Percentiles rank a stretch among this genome's conserved stretches.
Conservation (phyloP, 2,888 invertebrate species). For the Choreutis nemorana region DNA sequence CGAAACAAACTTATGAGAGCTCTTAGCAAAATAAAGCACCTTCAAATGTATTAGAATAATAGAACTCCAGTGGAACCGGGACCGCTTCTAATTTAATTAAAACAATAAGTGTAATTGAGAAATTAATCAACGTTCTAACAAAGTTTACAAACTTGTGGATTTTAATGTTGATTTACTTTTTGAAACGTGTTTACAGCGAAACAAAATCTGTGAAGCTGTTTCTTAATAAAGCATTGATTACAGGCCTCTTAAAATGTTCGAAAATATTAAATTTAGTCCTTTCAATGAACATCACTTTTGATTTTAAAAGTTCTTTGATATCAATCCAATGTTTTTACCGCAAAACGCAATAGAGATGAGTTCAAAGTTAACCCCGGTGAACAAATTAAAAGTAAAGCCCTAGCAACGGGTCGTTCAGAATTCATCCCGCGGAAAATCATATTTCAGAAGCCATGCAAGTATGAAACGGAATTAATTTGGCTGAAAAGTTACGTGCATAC, state of each 20-base stretch:
- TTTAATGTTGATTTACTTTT: too few species aligned
- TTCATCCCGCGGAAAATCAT: constrained; percentile 44
- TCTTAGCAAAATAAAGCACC: constrained; percentile 20
- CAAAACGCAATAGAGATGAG: not conserved
- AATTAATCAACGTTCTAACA: too few species aligned
- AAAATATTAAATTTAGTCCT: too few species aligned
- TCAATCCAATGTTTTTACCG: not conserved
- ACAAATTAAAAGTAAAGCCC: constrained; percentile 31
- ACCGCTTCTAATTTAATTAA: too few species aligned
- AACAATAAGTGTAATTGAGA: too few species aligned
- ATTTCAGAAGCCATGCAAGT: constrained; percentile 52
- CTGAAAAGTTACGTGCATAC: constrained; percentile 47
- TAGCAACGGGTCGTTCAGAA: constrained; percentile 28
- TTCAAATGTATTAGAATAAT: constrained; percentile 25
- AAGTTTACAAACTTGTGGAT: too few species aligned
- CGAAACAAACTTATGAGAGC: constrained; percentile 8
- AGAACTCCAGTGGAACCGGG: too few species aligned
- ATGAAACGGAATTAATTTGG: constrained; percentile 56
- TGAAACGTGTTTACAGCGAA: too few species aligned
- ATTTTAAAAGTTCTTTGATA: not conserved
- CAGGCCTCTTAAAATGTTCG: too few species aligned
- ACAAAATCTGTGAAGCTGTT: too few species aligned
- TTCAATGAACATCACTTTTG: too few species aligned
- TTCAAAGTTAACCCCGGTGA: not conserved
- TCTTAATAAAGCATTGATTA: too few species aligned